Conservation (phyloP, 2,797 vertebrate genomes). For the Sarcophilus harrisii region DNA sequence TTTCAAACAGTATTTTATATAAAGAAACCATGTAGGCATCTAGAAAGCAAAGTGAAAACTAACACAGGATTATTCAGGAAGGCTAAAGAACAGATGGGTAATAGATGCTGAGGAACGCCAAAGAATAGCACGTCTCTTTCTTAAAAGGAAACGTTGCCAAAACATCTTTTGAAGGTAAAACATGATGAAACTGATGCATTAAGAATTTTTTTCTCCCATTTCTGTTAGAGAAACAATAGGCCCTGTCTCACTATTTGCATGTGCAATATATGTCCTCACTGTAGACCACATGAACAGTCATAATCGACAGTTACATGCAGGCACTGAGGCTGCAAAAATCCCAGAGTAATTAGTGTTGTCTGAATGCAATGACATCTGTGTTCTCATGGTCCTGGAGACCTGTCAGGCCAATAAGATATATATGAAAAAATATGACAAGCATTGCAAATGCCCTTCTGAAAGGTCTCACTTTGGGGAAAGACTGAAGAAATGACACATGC, state of each 20-base stretch:
- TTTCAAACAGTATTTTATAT: conserved; percentile 69
- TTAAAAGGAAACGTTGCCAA: conserved; percentile 70
- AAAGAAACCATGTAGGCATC: conserved; percentile 65
- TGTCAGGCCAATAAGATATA: conserved; percentile 88
- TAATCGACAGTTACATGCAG: conserved; percentile 85
- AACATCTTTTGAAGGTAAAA: conserved; percentile 67
- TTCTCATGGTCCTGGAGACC: conserved; percentile 87
- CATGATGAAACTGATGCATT: conserved; percentile 61
- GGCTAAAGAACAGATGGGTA: conserved; percentile 75
- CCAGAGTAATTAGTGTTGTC: conserved; percentile 91
- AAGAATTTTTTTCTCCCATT: conserved; percentile 66
- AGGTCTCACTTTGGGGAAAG: conserved; percentile 84
- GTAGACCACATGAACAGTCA: conserved; percentile 83
- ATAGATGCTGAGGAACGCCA: conserved; percentile 68
- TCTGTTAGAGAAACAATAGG: conserved; percentile 71
- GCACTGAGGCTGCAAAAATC: conserved; percentile 87
- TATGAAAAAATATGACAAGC: conserved; percentile 89
- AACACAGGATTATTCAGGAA: conserved; percentile 49
- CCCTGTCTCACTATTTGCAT: conserved; percentile 74
- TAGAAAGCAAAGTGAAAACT: conserved; percentile 60
- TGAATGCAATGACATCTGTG: conserved; percentile 90
- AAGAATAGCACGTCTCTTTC: conserved; percentile 54
- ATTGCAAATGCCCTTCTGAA: conserved; percentile 86
- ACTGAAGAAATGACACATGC: conserved; percentile 83
- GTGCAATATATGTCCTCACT: conserved; percentile 69